Percentiles rank a stretch among this genome's conserved stretches.
These are phyloP conservation scores for Idaea biselata DNA, from an alignment of 2,888 invertebrate genomes.

Conservation along the genomic window DNA sequence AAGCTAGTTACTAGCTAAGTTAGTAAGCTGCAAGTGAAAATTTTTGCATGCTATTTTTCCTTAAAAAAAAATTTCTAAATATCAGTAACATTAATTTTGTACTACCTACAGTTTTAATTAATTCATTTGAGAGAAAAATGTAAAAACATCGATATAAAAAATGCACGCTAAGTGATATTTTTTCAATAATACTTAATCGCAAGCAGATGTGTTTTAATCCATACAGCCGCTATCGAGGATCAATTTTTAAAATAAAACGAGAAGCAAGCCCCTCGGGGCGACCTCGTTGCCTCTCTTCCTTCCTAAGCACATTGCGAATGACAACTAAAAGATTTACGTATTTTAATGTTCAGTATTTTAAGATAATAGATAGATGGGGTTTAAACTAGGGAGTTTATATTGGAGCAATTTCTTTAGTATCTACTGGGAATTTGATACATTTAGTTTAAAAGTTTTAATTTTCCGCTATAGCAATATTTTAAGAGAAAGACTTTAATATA, in stretches of 20 bases:
- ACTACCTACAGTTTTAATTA: too few species aligned
- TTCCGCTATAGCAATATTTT: too few species aligned
- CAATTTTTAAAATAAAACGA: not conserved
- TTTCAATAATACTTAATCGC: too few species aligned
- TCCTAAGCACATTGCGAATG: not conserved
- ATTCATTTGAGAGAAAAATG: too few species aligned
- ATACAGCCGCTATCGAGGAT: not conserved
- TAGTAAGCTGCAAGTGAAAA: too few species aligned
- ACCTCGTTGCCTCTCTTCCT: not conserved
- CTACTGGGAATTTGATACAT: not conserved
- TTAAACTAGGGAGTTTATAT: not conserved
- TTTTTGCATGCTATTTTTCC: too few species aligned
- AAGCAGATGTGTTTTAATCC: not conserved
- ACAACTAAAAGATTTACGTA: not conserved
- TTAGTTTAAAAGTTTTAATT: too few species aligned
- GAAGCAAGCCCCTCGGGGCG: not conserved
- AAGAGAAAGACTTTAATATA: too few species aligned
- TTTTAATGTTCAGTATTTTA: not conserved
- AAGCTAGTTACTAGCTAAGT: too few species aligned
- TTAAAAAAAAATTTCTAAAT: not conserved
- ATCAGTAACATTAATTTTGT: too few species aligned
- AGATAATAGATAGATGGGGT: not conserved
- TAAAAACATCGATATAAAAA: too few species aligned
- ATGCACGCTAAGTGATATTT: too few species aligned
- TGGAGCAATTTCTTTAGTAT: not conserved